Evolutionary conservation across 2,888 invertebrate genomes (phyloP).

Genomic region (Leptopilina drosophilae): DNA sequence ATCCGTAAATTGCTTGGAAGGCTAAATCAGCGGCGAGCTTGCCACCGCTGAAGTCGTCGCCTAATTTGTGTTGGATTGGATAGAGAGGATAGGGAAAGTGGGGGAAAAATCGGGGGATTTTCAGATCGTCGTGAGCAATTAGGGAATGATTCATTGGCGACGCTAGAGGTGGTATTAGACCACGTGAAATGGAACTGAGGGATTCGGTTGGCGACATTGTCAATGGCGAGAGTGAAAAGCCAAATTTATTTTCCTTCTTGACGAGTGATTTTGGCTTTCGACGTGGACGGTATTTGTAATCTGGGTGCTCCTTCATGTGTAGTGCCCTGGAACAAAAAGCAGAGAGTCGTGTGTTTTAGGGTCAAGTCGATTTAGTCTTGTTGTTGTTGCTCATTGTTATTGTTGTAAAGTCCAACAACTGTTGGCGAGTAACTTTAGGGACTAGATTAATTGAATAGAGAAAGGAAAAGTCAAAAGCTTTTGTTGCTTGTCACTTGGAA

Average conservation of each 20-base stretch:
- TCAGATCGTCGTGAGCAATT: conserved; percentile 78
- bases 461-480: conserved; percentile 43
- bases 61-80: conserved; percentile 80
- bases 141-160: conserved; percentile 69
- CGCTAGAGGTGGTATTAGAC: conserved; percentile 77
- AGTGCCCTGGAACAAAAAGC: conserved; percentile 83
- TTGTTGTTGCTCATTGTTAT: conserved; percentile 1
- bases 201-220: conserved; percentile 72
- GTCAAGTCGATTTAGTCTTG: conserved; percentile 16
- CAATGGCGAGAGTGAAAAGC: conserved; percentile 82
- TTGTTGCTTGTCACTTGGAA: not conserved
- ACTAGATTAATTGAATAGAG: conserved; percentile 57
- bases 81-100: conserved; percentile 86
- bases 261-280: conserved; percentile 91
- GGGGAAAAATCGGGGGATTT: conserved; percentile 84
- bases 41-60: conserved; percentile 78
- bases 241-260: conserved; percentile 88
- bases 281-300: conserved; percentile 93
- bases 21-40: conserved; percentile 85
- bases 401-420: conserved; percentile 18
- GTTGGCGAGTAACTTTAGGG: conserved; percentile 29
- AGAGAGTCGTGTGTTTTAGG: not conserved
- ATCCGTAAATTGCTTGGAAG: conserved; percentile 80
- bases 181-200: conserved; percentile 68
- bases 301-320: conserved; percentile 96